These are phyloP conservation scores for Thomomys bottae DNA, from an alignment of 2,113 vertebrate species.

Conservation along the genomic window DNA sequence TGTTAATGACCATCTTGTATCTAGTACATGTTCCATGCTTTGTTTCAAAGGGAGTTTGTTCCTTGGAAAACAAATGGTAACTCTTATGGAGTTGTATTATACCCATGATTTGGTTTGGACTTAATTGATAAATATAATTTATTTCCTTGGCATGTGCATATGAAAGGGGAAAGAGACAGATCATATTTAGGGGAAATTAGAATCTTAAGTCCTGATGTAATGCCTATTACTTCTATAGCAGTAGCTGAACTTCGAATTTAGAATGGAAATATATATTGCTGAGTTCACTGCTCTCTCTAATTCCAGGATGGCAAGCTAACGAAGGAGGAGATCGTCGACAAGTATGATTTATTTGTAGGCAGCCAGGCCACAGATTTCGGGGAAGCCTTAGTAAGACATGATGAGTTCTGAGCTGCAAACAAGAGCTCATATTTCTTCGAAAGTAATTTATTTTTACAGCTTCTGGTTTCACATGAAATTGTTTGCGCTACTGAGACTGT, in stretches of 20 bases:
- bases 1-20: neutral
- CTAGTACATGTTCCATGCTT: neutral
- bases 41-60: neutral
- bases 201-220: conserved; percentile 24
- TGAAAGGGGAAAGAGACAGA: neutral
- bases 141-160: neutral
- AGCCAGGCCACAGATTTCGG: conserved; percentile 97
- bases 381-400: conserved; percentile 92
- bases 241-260: conserved; percentile 20
- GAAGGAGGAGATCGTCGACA: conserved; percentile 92
- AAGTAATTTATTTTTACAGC: conserved; percentile 93
- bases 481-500: conserved; percentile 83
- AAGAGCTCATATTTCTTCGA: conserved; percentile 74
- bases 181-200: neutral
- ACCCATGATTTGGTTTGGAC: neutral
- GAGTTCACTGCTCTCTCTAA: neutral
- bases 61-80: neutral
- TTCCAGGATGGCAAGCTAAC: conserved; percentile 93
- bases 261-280: neutral
- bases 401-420: conserved; percentile 89
- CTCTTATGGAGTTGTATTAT: neutral
- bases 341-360: conserved; percentile 94
- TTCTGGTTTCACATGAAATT: conserved; percentile 81
- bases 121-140: neutral
- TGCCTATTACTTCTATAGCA: neutral